Base-by-base conservation (phyloP, 2,888 invertebrate genomes). In the Abscondita cerata region DNA sequence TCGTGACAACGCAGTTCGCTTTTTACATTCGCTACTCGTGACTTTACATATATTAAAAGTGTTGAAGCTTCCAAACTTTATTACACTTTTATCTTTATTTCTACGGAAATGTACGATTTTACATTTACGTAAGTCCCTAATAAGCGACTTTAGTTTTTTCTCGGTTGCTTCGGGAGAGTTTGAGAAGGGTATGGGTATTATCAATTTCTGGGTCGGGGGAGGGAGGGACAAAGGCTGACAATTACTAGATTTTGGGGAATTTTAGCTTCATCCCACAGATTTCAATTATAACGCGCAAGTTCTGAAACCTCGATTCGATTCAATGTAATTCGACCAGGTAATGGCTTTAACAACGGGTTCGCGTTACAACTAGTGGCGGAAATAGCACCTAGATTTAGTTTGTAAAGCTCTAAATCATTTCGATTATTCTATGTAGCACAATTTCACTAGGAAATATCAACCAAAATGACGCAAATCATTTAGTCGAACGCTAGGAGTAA, bases 241-340 rank as follows among this genome's bases (percentile, higher is more conserved):
- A 79, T 80, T 79, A 78, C 77, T 76, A 76, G 77, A 77, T 79
- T 78, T 77, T 77, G 76, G 78, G 77, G 79, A 79, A 80, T 80
- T 79, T 76, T 76, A 76, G 74, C 76, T n/a, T n/a, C 73, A 78
- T 79, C 76, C 80, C 76, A 76, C 78, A 77, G 79, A 79, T 80
- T 80, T 80, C 80, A 80, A 80, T 80, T 80, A 80, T 80, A 79
- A 79, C 75, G 75, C 75, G 71, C 50, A 59, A 75, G 75, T 75
- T 78, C 78, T 75, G 74, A 79, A 79, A 79, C 78, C 78, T 77
- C 78, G 76, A 78, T 79, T 77, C 78, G 76, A 78, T 78, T 78
- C 74, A 75, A 78, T 79, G 79, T 79, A 80, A 80, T 80, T 80
- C n/a, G 80, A 79, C 79, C 79, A 80, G 78, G 78, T 79, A 80